These are phyloP conservation scores for Lepilemur septentrionalis DNA, from an alignment of 2,797 vertebrate species.

Conservation along the genomic window DNA sequence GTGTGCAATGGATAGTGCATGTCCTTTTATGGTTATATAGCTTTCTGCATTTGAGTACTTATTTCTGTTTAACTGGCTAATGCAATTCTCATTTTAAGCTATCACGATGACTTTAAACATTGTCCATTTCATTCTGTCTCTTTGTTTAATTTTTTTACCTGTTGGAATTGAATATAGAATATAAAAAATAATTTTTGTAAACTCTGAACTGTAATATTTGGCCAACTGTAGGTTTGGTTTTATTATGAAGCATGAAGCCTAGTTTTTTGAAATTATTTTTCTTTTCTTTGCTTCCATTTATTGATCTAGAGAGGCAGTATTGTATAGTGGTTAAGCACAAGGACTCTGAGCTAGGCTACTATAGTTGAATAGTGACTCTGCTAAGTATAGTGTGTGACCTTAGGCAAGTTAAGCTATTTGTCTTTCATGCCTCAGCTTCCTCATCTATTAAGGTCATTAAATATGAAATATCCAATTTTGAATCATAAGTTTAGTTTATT, in stretches of 20 bases:
- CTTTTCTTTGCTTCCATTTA: neutral
- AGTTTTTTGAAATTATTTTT: neutral
- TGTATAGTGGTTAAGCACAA: neutral
- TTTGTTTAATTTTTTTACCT: conserved; percentile 28
- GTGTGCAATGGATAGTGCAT: neutral
- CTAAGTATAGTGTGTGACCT: neutral
- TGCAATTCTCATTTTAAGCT: conserved; percentile 9
- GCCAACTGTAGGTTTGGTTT: neutral
- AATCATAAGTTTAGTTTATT: too few species aligned
- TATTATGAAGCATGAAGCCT: conserved; percentile 24
- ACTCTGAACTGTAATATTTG: conserved; percentile 15
- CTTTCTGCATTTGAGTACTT: neutral
- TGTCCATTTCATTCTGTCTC: neutral
- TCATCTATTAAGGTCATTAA: neutral
- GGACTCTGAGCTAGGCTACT: neutral
- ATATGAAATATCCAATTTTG: too few species aligned
- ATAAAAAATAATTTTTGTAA: conserved; percentile 36
- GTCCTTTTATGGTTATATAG: conserved; percentile 28
- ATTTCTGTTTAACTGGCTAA: neutral
- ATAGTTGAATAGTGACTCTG: neutral
- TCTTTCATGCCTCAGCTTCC: neutral
- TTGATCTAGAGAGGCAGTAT: neutral
- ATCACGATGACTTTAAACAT: neutral
- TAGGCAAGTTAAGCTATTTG: neutral
- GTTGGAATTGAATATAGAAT: conserved; percentile 16